A percentile compares a stretch with the other conserved stretches of the same genome.
Conservation (phyloP, 2,888 invertebrate genomes). For the Apamea sordens region DNA sequence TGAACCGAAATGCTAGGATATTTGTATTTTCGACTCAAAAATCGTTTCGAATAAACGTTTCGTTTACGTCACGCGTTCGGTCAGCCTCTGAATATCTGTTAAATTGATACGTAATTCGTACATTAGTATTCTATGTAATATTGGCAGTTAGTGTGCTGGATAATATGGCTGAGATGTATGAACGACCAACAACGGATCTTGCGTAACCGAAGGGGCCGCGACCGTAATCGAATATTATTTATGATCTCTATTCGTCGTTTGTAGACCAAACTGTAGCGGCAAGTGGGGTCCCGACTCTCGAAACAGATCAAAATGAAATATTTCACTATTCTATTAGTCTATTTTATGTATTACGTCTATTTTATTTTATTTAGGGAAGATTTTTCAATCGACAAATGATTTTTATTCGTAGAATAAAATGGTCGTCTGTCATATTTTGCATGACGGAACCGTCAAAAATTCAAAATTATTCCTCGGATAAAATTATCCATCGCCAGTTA, state of each 20-base stretch:
- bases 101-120: background rate
- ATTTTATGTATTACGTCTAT: too few species aligned
- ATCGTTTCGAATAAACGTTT: background rate
- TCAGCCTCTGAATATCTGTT: background rate
- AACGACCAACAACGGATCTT: slow-evolving; percentile 16
- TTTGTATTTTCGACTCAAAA: background rate
- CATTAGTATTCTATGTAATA: background rate
- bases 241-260: background rate
- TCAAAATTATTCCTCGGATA: too few species aligned
- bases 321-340: background rate
- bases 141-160: background rate
- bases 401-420: too few species aligned
- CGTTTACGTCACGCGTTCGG: background rate
- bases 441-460: too few species aligned
- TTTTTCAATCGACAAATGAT: too few species aligned
- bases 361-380: too few species aligned
- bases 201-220: slow-evolving; percentile 13
- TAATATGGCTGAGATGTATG: background rate
- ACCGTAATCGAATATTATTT: slow-evolving; percentile 24
- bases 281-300: background rate
- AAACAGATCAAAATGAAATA: too few species aligned
- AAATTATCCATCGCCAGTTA: too few species aligned
- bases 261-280: background rate
- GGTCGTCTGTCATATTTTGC: too few species aligned
- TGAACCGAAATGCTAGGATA: background rate